Evolutionary conservation across 2,113 vertebrate genomes (phyloP).

Genomic region (Formicarius rufipectus): DNA sequence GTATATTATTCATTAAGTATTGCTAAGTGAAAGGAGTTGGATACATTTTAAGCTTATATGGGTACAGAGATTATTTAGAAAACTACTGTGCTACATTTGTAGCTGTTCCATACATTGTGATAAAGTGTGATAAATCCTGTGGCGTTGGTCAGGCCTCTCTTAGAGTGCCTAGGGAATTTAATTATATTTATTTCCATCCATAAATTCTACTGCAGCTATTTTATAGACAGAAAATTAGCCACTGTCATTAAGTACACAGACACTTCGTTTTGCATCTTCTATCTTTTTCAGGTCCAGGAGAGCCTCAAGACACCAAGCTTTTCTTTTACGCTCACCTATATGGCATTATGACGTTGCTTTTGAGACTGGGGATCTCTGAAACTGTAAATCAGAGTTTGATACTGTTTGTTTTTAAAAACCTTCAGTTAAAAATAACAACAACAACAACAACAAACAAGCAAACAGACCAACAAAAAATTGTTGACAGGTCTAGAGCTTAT

Average conservation of each 20-base stretch:
- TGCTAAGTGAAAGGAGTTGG: background rate
- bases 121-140: background rate
- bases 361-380: background rate
- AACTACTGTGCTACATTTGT: background rate
- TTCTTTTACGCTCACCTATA: background rate
- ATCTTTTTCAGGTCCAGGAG: background rate
- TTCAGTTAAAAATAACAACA: background rate
- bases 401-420: background rate
- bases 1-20: background rate
- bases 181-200: background rate
- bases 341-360: background rate
- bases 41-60: background rate
- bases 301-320: background rate
- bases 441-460: no score
- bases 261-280: background rate
- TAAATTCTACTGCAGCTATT: background rate
- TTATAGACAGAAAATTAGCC: background rate
- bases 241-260: background rate
- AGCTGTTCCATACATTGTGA: background rate
- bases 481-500: background rate
- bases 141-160: background rate
- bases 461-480: background rate
- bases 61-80: background rate
- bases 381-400: background rate
- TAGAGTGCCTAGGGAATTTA: background rate